These are phyloP conservation scores for Catalaphyllia jardinei DNA, from an alignment of 64 coral and sea anemone species.

Conservation along the genomic window DNA sequence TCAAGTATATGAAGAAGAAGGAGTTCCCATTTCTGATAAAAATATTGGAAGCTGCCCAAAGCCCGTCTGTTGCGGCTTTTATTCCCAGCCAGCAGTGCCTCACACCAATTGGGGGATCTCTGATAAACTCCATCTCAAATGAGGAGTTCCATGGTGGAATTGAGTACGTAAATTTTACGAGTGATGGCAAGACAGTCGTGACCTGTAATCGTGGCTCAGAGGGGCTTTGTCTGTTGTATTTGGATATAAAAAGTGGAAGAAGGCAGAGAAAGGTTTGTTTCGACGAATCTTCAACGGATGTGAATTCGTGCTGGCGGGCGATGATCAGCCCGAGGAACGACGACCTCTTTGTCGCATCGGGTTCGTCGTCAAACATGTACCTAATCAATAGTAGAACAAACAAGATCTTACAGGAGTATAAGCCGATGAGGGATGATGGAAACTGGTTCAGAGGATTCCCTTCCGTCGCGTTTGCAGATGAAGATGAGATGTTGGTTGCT, in stretches of 20 bases:
- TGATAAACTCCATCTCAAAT: conserved; percentile 72
- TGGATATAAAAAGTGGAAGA: conserved; percentile 71
- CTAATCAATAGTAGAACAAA: conserved; percentile 73
- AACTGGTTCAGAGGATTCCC: conserved; percentile 54
- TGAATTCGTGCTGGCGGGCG: conserved; percentile 53
- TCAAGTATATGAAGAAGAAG: conserved; percentile 72
- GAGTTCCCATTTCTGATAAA: conserved; percentile 75
- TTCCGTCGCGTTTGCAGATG: conserved; percentile 76
- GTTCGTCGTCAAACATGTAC: conserved; percentile 61
- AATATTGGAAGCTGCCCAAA: conserved; percentile 67
- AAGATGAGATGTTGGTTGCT: conserved; percentile 72
- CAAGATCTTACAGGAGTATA: conserved; percentile 58
- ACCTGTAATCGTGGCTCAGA: conserved; percentile 31
- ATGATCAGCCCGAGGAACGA: conserved; percentile 54
- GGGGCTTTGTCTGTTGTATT: conserved; percentile 65
- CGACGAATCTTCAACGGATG: conserved; percentile 45
- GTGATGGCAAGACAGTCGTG: conserved; percentile 73
- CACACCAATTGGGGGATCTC: conserved; percentile 81
- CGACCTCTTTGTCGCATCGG: conserved; percentile 60
- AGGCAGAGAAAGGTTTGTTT: conserved; percentile 75
- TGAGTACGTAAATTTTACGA: conserved; percentile 77
- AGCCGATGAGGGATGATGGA: conserved; percentile 67
- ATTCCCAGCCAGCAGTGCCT: conserved; percentile 83
- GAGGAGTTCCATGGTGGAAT: conserved; percentile 48
- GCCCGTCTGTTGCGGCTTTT: conserved; percentile 74